Evolutionary conservation across 2,888 invertebrate species (phyloP).

Genomic region (Caenorhabditis plicata): DNA sequence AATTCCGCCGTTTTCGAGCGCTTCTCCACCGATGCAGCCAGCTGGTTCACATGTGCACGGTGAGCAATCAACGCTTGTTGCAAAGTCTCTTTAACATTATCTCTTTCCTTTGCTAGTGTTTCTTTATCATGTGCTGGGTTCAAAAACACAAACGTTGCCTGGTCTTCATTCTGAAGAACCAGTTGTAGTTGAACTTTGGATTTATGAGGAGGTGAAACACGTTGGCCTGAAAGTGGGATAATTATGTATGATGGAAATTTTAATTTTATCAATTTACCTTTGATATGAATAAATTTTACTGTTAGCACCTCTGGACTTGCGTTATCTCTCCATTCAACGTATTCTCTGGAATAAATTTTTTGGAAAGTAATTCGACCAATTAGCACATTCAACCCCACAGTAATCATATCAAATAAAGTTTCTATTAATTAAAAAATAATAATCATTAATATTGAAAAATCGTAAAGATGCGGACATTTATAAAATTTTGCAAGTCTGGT

Average conservation of each 20-base stretch:
- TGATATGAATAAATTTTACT: conserved; percentile 52
- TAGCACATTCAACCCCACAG: too few relatives aligned
- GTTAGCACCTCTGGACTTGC: conserved; percentile 39
- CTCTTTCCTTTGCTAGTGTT: conserved; percentile 84
- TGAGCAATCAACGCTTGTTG: conserved; percentile 79
- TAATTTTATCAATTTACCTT: conserved; percentile 37
- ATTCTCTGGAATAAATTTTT: conserved; percentile 35
- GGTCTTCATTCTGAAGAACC: conserved; percentile 80
- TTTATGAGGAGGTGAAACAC: conserved; percentile 91
- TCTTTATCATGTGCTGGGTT: conserved; percentile 78
- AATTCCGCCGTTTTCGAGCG: conserved; percentile 38
- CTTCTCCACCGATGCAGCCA: conserved; percentile 45
- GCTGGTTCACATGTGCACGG: conserved; percentile 48
- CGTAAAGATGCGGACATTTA: too few relatives aligned
- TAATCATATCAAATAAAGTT: too few relatives aligned
- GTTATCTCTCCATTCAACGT: conserved; percentile 58
- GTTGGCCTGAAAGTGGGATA: conserved; percentile 77
- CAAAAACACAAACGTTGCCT: conserved; percentile 90
- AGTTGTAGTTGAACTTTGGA: conserved; percentile 96
- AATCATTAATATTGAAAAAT: too few relatives aligned
- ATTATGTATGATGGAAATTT: not conserved
- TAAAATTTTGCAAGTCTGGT: too few relatives aligned
- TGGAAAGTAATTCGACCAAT: not conserved
- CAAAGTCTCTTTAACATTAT: conserved; percentile 86
- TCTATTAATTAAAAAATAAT: too few relatives aligned